Base-by-base conservation (phyloP, 1,140 invertebrate genomes). In the Hypothenemus hampei region DNA sequence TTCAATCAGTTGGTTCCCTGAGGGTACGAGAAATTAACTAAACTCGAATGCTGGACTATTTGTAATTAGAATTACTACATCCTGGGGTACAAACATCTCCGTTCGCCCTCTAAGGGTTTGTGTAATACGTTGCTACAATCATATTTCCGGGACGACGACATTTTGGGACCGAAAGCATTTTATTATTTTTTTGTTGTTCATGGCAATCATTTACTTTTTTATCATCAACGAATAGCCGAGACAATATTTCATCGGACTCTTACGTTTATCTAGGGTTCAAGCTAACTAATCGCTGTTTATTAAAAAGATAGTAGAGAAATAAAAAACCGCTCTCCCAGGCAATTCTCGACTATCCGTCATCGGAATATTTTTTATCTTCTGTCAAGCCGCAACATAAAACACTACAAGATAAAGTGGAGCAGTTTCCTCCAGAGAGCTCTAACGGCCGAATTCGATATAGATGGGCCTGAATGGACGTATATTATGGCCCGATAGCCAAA, bases 361-460 rank as follows among this genome's bases (percentile, higher is more conserved):
- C 58, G 52, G 57, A 64, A 66, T 66, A 66, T 66, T 66, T 61
- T 64, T 66, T 66, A 66, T 66, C 64, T 66, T 49, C 64, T 66
- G 64, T 66, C 64, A 66, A 60, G 54, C 58, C 58, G 45, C 55
- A 64, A 66, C 64, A 66, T 66, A 64, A 66, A 66, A 64, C 64
- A 62, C 54, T 60, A 58, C 45, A 54, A 66, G 64, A 66, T 66
- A 66, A 66, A 66, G 64, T 66, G 58, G 60, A 63, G 58, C 59
- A 64, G 64, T 66, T 66, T 64, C 62, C 64, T 66, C 64, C 61
- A 62, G 64, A 62, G 64, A 64, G 60, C 59, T 58, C 60, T 65
- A 60, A 50, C 59, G 57, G 57, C 52, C 52, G 45, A 59, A 57
- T 48, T 55, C 57, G 60, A 66, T 66, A 66, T 66, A 64, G 62